Evolutionary conservation across 2,888 invertebrate genomes (phyloP).

Genomic region (Emesis furor): DNA sequence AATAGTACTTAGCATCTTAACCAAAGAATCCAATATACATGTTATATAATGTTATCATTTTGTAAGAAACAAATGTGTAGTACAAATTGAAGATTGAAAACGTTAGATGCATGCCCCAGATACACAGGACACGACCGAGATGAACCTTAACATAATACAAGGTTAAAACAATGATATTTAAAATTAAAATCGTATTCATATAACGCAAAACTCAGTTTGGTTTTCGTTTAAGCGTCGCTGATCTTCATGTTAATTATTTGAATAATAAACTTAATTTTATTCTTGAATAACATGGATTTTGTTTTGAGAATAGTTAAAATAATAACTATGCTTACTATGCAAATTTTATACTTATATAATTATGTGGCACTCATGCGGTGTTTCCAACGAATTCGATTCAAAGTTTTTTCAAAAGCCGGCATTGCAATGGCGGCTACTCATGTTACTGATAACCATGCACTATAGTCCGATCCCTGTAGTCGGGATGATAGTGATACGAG

Average conservation of each 20-base stretch:
- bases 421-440: too few relatives aligned
- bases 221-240: constrained; percentile 62
- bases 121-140: constrained; percentile 75
- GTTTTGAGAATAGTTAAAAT: neutral
- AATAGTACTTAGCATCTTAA: too few relatives aligned
- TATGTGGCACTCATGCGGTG: too few relatives aligned
- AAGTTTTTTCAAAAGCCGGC: too few relatives aligned
- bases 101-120: constrained; percentile 74
- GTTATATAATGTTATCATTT: too few relatives aligned
- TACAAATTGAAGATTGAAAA: constrained; percentile 49
- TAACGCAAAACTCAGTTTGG: constrained; percentile 58
- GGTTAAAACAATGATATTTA: constrained; percentile 80
- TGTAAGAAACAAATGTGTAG: neutral
- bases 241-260: constrained; percentile 57
- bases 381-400: too few relatives aligned
- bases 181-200: constrained; percentile 80
- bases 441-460: too few relatives aligned
- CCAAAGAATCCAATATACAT: too few relatives aligned
- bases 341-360: neutral
- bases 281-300: neutral
- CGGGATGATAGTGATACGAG: too few relatives aligned
- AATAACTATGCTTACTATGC: neutral
- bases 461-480: too few relatives aligned
- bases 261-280: neutral
- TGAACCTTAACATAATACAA: constrained; percentile 79